phyloP scores from a whole-genome alignment of 2,113 vertebrate genomes.

The Tiliqua scincoides region DNA sequence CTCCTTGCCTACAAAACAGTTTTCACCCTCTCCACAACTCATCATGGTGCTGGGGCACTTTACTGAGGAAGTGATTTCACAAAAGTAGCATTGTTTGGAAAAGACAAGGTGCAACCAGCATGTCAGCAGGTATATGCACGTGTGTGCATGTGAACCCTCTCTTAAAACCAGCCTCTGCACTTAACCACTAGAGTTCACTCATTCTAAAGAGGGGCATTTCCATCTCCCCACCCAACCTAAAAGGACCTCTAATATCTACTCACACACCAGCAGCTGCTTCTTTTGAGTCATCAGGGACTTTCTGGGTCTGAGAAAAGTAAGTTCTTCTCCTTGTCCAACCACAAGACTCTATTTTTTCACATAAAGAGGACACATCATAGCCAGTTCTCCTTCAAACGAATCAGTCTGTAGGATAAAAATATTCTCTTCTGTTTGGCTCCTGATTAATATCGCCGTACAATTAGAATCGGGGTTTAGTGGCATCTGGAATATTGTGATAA shows the following conservation, averaged over 20 bases:
- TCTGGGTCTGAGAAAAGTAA: background rate
- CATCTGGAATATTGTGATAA: background rate
- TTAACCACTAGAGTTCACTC: no score
- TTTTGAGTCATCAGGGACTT: conserved; percentile 31
- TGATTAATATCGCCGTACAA: background rate
- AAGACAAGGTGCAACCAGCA: conserved; percentile 18
- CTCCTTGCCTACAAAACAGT: conserved; percentile 58
- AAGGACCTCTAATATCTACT: background rate
- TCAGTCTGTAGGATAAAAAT: background rate
- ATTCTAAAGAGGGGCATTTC: background rate
- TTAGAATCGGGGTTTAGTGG: background rate
- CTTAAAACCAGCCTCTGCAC: background rate
- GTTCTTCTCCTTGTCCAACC: background rate
- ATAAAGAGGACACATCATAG: background rate
- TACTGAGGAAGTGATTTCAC: conserved; percentile 49
- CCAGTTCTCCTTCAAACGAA: background rate
- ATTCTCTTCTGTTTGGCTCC: background rate
- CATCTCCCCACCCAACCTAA: background rate
- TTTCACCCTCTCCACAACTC: conserved; percentile 54
- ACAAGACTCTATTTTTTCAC: background rate
- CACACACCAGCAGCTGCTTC: background rate
- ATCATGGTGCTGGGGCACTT: conserved; percentile 36
- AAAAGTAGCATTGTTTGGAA: conserved; percentile 61
- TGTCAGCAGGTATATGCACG: background rate
- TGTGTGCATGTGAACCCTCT: background rate